Conservation (phyloP, 2,113 vertebrate genomes). For the Ardeotis arabs region DNA sequence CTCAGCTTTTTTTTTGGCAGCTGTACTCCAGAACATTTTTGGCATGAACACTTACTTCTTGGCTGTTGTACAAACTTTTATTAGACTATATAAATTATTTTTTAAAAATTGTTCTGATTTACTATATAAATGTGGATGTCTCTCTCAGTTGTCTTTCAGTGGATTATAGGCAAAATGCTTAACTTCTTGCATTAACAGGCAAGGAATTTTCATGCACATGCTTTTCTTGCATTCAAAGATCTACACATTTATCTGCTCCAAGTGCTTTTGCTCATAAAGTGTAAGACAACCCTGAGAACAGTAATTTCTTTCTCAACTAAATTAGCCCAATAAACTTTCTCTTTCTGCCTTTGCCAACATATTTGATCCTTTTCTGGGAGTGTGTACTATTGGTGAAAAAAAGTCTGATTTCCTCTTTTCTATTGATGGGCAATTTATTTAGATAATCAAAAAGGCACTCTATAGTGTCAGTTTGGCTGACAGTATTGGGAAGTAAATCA, state of each 20-base stretch:
- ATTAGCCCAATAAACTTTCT: not conserved
- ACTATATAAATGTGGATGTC: not conserved
- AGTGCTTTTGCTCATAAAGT: not conserved
- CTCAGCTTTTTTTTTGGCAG: not conserved
- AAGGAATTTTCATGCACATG: not conserved
- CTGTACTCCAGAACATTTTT: slow-evolving; percentile 7
- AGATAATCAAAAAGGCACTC: not conserved
- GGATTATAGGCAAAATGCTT: not conserved
- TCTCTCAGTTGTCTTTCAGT: not conserved
- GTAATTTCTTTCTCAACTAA: not conserved
- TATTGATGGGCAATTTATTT: not conserved
- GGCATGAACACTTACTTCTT: slow-evolving; percentile 10
- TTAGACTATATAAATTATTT: slow-evolving; percentile 11
- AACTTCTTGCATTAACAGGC: not conserved
- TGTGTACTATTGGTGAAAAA: not conserved
- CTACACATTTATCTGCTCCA: not conserved
- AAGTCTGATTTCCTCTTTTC: not conserved
- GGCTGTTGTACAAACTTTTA: slow-evolving; percentile 27
- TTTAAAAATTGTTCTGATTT: slow-evolving; percentile 24
- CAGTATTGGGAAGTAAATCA: not conserved
- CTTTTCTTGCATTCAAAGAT: not conserved
- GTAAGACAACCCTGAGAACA: not conserved
- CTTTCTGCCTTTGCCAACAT: not conserved
- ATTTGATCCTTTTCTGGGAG: not conserved
- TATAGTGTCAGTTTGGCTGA: not conserved